Conservation (phyloP, 2,113 vertebrate species). For the Sminthopsis crassicaudata region DNA sequence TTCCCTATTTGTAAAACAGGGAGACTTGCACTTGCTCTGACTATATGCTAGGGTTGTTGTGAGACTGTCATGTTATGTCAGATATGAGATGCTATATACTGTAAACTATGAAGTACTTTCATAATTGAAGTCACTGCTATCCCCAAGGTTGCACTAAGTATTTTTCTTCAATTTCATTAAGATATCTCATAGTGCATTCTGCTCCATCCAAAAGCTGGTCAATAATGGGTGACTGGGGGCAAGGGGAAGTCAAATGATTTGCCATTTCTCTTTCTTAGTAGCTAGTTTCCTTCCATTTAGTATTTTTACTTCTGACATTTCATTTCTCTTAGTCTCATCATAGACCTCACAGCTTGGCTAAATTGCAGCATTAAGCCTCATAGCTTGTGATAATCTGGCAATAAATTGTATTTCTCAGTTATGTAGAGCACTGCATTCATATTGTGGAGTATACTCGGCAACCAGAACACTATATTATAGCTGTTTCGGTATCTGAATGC, state of each 20-base stretch:
- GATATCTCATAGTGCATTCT: constrained; percentile 35
- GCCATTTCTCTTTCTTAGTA: neutral
- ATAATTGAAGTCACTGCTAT: neutral
- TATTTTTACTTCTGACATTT: neutral
- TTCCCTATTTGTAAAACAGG: neutral
- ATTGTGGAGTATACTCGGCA: neutral
- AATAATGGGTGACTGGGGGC: neutral
- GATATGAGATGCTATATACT: neutral
- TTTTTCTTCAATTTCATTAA: constrained; percentile 61
- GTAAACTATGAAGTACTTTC: neutral
- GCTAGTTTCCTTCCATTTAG: neutral
- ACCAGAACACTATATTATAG: neutral
- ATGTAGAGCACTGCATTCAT: neutral
- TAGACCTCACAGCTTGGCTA: neutral
- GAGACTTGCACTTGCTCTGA: neutral
- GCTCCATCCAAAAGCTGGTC: constrained; percentile 29
- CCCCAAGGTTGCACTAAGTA: constrained; percentile 34
- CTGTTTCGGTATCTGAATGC: constrained; percentile 10
- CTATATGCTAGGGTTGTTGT: neutral
- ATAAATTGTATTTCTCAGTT: neutral
- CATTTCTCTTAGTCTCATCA: neutral
- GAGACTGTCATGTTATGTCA: neutral
- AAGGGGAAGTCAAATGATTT: neutral
- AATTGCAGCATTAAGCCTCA: neutral
- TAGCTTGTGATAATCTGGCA: constrained; percentile 22